Base-by-base conservation (phyloP, 2,113 vertebrate genomes). In the Echinops telfairi region DNA sequence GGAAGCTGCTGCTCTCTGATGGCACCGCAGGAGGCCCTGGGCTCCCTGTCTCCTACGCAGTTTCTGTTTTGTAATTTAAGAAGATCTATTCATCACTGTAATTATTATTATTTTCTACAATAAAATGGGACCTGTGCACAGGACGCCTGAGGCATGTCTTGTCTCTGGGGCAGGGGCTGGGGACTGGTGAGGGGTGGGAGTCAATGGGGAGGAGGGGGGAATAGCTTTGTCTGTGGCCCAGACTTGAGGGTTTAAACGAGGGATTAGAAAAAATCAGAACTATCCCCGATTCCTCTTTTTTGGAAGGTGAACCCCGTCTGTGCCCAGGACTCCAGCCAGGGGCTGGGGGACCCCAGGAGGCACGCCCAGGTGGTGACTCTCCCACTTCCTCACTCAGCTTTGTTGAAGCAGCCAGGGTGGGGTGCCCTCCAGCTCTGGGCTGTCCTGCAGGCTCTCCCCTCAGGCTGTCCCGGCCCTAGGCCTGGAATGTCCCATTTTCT, bases 61-160 rank as follows among this genome's bases (percentile, higher is more conserved):
- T 90, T 96, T 96, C 86, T 96, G 80, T 97, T 97, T 97, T 97
- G 90, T 97, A 97, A 96, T 92, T 85, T 94, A 94, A 96, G 47
- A 25, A 76, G 19, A 47, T 66, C 91, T 88, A 6, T 94, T 96
- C 88, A 60, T 93, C 83, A 93, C 17, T 15, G 90, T 95, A 89
- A 90, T 94, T 95, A 93, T 93, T 94, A 85, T 97, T 97, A 94
- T 97, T 97, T 97, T 97, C 96, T 97, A 97, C 86, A 97, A 97
- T 97, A 97, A 97, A 97, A 97, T 33, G 68, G 40, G 22, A 92
- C 77, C n/a, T 91, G 86, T 88, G n/a, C 87, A 94, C 90, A 78
- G 90, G 87, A 91, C 82, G 58, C 33, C 38, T 15, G 27, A 6
- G 3, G 20, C 33, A 16, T 36, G 15, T 20, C 75, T 80, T 53